Percentiles rank a stretch among this genome's conserved stretches.
Conservation (phyloP, 2,888 invertebrate species). For the Synanthedon myopaeformis region DNA sequence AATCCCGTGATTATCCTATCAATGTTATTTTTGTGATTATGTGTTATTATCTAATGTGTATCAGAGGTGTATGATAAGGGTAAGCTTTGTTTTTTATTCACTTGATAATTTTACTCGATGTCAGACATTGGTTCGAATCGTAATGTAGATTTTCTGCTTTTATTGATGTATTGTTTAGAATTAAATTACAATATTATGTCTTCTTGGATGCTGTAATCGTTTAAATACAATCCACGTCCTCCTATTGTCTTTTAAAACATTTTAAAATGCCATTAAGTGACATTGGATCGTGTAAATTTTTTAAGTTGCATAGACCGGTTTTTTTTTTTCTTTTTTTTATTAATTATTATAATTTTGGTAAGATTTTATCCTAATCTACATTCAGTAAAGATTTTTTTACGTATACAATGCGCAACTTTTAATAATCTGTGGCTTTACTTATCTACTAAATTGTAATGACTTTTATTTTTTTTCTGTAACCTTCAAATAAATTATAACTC, state of each 20-base stretch:
- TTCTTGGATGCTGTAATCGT: not conserved
- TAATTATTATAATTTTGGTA: not conserved
- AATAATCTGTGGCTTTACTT: not conserved
- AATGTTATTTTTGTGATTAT: slow-evolving; percentile 56
- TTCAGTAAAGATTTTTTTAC: not conserved
- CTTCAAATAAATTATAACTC: not conserved
- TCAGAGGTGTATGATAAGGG: slow-evolving; percentile 57
- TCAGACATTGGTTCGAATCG: slow-evolving; percentile 24
- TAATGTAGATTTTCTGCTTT: slow-evolving; percentile 19
- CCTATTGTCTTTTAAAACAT: not conserved
- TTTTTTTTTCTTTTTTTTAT: not conserved
- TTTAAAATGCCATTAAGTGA: not conserved
- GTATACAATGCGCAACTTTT: too few species aligned
- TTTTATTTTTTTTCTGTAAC: not conserved
- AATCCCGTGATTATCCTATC: slow-evolving; percentile 29
- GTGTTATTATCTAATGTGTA: slow-evolving; percentile 53
- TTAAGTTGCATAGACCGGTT: not conserved
- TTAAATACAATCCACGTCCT: not conserved
- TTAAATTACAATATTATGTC: slow-evolving; percentile 6
- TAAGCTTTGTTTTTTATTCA: slow-evolving; percentile 39
- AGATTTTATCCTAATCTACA: not conserved
- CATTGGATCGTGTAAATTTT: not conserved
- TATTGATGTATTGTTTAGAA: slow-evolving; percentile 13
- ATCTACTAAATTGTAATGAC: not conserved
- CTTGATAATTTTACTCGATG: slow-evolving; percentile 15